Conservation (phyloP, 2,113 vertebrate genomes). For the Pontoporia blainvillei region DNA sequence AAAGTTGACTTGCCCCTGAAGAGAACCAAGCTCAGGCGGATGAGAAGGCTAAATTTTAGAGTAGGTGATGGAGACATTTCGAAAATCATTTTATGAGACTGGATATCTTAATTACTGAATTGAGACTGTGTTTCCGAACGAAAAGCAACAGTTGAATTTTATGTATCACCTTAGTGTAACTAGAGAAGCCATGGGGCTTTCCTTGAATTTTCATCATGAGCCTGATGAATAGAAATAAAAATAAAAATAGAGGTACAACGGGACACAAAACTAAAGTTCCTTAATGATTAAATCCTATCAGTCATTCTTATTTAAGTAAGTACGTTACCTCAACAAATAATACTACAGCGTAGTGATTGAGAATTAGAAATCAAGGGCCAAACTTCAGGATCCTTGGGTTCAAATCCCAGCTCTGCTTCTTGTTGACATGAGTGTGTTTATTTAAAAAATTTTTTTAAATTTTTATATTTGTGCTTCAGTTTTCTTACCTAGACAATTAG, state of each 20-base stretch:
- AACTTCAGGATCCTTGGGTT: not conserved
- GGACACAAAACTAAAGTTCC: not conserved
- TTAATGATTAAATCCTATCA: not conserved
- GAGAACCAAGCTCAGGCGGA: not conserved
- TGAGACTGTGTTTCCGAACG: not conserved
- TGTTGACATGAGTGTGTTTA: not conserved
- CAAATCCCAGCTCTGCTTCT: not conserved
- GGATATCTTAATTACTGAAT: not conserved
- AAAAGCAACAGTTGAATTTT: not conserved
- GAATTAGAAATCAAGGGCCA: not conserved
- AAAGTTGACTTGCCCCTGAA: not conserved
- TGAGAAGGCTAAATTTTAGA: not conserved
- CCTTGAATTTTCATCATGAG: not conserved
- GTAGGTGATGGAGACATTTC: not conserved
- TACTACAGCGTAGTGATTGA: not conserved
- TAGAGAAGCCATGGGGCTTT: not conserved
- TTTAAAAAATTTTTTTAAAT: not conserved
- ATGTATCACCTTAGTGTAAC: not conserved
- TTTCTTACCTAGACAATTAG: not conserved
- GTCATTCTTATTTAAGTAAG: not conserved
- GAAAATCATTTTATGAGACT: not conserved
- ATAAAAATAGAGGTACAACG: not conserved
- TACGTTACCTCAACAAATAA: not conserved
- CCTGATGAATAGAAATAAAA: not conserved
- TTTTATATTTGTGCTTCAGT: not conserved